phyloP scores from a whole-genome alignment of 2,888 invertebrate species.

The Buathra laborator region DNA sequence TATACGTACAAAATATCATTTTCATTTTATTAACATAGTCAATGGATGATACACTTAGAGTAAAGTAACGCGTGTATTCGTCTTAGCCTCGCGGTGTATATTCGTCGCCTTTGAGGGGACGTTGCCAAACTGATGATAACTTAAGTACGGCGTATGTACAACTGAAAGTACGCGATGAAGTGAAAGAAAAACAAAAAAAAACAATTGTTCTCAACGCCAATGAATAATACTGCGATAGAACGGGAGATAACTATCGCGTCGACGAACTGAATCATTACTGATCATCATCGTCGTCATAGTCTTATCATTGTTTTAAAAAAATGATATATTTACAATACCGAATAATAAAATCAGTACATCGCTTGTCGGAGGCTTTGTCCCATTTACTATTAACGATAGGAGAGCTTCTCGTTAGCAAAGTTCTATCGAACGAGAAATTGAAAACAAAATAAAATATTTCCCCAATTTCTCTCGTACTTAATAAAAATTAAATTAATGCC shows the following conservation, averaged over 20 bases:
- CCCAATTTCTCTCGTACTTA: neutral
- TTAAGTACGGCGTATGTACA: slow-evolving; percentile 41
- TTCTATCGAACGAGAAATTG: neutral
- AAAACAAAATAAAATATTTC: neutral
- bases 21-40: slow-evolving; percentile 24
- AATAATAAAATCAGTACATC: slow-evolving; percentile 1
- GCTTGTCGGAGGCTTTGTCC: neutral
- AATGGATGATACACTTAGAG: slow-evolving; percentile 29
- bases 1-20: slow-evolving; percentile 39
- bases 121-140: neutral
- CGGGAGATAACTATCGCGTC: neutral
- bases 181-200: neutral
- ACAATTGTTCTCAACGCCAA: neutral
- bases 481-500: neutral
- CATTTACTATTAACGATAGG: neutral
- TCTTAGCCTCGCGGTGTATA: slow-evolving; percentile 4
- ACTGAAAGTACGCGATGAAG: slow-evolving; percentile 28
- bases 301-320: neutral
- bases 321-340: slow-evolving; percentile 17
- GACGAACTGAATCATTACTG: neutral
- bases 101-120: neutral
- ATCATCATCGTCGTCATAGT: neutral
- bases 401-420: neutral
- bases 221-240: neutral
- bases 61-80: slow-evolving; percentile 1